phyloP scores from a whole-genome alignment of 2,888 invertebrate genomes.

The Drosophila setosimentum region DNA sequence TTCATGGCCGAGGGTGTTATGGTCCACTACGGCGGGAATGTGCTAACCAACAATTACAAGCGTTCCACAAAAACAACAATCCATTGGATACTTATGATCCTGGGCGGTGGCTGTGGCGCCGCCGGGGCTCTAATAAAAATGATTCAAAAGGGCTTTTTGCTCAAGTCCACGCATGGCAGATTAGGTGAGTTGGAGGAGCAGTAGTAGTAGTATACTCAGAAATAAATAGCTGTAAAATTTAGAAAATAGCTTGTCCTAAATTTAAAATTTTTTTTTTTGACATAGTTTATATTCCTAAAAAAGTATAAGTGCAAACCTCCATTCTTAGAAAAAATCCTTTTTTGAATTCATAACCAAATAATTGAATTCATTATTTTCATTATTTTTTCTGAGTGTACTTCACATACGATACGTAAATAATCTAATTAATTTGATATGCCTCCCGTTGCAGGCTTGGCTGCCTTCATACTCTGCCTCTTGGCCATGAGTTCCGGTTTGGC shows the following conservation, averaged over 20 bases:
- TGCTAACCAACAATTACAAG: conserved; percentile 72
- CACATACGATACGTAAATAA: neutral
- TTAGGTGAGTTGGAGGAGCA: conserved; percentile 66
- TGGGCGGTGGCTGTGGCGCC: conserved; percentile 82
- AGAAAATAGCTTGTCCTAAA: no score
- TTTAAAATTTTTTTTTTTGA: no score
- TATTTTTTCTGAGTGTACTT: neutral
- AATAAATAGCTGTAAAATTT: neutral
- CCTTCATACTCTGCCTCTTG: conserved; percentile 80
- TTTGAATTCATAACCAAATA: neutral
- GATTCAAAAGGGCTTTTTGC: conserved; percentile 73
- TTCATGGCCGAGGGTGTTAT: conserved; percentile 84
- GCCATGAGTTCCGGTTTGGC: conserved; percentile 79
- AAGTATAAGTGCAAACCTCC: no score
- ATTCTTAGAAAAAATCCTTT: no score
- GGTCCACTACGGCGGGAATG: conserved; percentile 82
- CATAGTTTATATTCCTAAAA: no score
- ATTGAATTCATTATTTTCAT: neutral
- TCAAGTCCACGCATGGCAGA: conserved; percentile 76
- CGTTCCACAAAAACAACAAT: conserved; percentile 82
- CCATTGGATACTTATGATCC: conserved; percentile 81
- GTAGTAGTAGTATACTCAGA: neutral
- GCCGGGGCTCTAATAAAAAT: conserved; percentile 80
- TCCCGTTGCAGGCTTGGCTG: conserved; percentile 72
- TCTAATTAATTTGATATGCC: neutral